Evolutionary conservation across 2,888 invertebrate species (phyloP), one percentile per base, ranked within the genome.

Genomic region (Spodoptera exigua): DNA sequence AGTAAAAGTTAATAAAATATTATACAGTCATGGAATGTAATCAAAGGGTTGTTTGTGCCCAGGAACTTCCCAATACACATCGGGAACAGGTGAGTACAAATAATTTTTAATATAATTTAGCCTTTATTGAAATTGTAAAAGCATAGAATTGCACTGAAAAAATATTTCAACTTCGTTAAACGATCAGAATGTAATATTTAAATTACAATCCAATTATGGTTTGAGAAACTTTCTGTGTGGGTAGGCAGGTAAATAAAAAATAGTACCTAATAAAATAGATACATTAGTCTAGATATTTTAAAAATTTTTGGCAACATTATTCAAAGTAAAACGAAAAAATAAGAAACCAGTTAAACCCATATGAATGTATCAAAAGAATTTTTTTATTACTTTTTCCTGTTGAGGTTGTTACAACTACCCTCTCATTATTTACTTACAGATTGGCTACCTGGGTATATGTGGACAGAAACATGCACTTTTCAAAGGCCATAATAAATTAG

Each of bases 401-500:
- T 1, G 5, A 4, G 18, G 3, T 21, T 21, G 18, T 21, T 21
- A 21, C 1, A 16, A 14, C 7, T 39, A n/a, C 5, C 13, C 40
- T 11, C n/a, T 32, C 34, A 3, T 46, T 40, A 14, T 34, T 63
- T 48, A 51, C 27, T 89, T 89, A 37, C 80, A 94, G 93, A 84
- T 94, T 82, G 93, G 91, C 0, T 91, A 89, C 51, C 66, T 94
- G 35, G 93, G 93, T 17, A 93, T 93, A 79, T 89, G 88, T 74
- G 93, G 93, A 1, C 74, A 64, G n/a, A 90, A 86, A 77, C 87
- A 91, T 73, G 90, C 93, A 35, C 78, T 94, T 2, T 80, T 84
- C 56, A 87, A 78, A 65, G 94, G 93, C 0, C 91, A 89, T 16
- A 94, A 93, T 70, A 93, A 92, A 79, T 87, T 94, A 62, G 93